Evolutionary conservation across 2,113 vertebrate species (phyloP).

Genomic region (Phrynocephalus versicolor): DNA sequence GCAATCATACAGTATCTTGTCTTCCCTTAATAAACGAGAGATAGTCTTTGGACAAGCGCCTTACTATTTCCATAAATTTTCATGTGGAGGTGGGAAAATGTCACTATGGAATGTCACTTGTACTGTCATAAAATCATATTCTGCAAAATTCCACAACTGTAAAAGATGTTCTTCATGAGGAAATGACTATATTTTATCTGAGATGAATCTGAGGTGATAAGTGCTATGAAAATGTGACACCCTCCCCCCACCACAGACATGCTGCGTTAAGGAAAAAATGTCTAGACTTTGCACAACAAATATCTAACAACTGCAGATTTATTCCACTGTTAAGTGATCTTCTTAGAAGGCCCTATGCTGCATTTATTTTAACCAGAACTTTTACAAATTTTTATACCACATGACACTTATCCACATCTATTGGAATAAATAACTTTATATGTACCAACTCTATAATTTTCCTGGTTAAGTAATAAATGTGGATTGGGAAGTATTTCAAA

Average conservation of each 20-base stretch:
- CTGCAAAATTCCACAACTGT: neutral
- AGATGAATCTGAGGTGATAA: neutral
- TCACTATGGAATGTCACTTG: neutral
- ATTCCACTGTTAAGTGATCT: neutral
- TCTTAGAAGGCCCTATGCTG: neutral
- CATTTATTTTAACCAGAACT: neutral
- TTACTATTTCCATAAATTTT: neutral
- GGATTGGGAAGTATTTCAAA: neutral
- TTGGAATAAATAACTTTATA: neutral
- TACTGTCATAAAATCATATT: neutral
- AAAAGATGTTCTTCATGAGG: neutral
- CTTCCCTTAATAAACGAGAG: neutral
- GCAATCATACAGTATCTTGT: neutral
- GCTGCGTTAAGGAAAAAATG: neutral
- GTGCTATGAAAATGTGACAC: neutral
- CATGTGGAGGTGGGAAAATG: neutral
- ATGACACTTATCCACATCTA: neutral
- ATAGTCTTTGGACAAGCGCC: no score
- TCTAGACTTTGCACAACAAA: neutral
- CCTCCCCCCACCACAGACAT: neutral
- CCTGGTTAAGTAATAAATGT: neutral
- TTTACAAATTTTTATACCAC: constrained; percentile 3
- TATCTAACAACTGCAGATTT: neutral
- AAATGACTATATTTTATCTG: neutral
- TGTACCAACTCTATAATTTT: no score